A percentile compares a stretch with the other conserved stretches of the same genome.
Evolutionary conservation across 2,113 vertebrate species (phyloP).

Genomic region (Azemiops feae): DNA sequence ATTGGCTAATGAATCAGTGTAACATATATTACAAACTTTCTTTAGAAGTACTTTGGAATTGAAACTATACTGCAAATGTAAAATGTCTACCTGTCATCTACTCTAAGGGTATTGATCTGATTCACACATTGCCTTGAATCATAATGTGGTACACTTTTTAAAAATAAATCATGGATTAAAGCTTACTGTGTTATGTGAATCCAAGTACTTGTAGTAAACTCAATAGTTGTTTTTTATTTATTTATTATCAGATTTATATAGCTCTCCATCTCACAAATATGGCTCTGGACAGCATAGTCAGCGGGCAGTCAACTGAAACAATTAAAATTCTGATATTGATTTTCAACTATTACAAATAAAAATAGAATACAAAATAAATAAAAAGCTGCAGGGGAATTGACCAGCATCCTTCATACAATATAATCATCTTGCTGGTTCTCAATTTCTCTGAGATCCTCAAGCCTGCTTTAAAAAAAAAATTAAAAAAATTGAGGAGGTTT

Average conservation of each 20-base stretch:
- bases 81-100: neutral
- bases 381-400: neutral
- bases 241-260: neutral
- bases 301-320: neutral
- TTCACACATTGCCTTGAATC: no score
- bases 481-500: neutral
- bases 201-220: neutral
- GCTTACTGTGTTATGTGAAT: neutral
- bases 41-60: neutral
- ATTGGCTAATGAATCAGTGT: neutral
- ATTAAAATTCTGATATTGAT: neutral
- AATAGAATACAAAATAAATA: neutral
- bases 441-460: neutral
- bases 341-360: neutral
- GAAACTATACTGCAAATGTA: neutral
- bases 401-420: neutral
- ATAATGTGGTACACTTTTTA: no score
- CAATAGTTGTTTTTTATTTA: neutral
- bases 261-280: neutral
- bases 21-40: neutral
- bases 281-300: neutral
- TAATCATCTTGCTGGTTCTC: neutral
- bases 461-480: neutral
- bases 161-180: neutral
- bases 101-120: neutral